A percentile compares a stretch with the other conserved stretches of the same genome.
Evolutionary conservation across 2,888 invertebrate species (phyloP).

Genomic region (Drosophila mulleri): DNA sequence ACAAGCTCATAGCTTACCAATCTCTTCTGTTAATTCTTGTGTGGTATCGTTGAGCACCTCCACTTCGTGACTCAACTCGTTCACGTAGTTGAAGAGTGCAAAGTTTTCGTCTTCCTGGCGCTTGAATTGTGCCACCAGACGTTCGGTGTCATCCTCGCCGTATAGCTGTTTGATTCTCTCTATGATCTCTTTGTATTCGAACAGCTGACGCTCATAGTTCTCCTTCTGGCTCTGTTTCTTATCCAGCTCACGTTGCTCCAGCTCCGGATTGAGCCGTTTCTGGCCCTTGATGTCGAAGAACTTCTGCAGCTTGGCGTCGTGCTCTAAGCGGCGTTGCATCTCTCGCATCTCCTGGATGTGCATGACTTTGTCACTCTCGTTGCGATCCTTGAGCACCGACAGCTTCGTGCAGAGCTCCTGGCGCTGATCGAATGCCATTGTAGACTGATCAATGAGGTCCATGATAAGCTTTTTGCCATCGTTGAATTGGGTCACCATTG

Average conservation of each 20-base stretch:
- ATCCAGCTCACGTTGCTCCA: constrained; percentile 90
- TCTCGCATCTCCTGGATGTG: constrained; percentile 94
- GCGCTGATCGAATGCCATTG: constrained; percentile 94
- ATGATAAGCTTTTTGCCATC: constrained; percentile 93
- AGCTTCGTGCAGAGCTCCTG: constrained; percentile 93
- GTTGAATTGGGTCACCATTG: constrained; percentile 90
- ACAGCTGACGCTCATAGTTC: constrained; percentile 89
- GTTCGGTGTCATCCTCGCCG: constrained; percentile 88
- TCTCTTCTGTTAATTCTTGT: constrained; percentile 87
- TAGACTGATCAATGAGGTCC: constrained; percentile 94
- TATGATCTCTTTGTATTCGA: constrained; percentile 91
- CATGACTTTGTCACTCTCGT: constrained; percentile 89
- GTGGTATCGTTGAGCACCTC: constrained; percentile 90
- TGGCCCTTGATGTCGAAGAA: constrained; percentile 95
- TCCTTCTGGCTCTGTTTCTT: constrained; percentile 89
- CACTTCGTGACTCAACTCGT: constrained; percentile 93
- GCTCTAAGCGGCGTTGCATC: constrained; percentile 93
- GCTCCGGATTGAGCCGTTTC: constrained; percentile 90
- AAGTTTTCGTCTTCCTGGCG: constrained; percentile 96
- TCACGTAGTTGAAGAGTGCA: constrained; percentile 95
- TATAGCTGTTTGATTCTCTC: constrained; percentile 89
- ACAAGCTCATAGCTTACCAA: constrained; percentile 85
- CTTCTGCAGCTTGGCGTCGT: constrained; percentile 93
- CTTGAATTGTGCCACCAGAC: constrained; percentile 90
- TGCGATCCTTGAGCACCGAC: constrained; percentile 91